Evolutionary conservation across 2,888 invertebrate species (phyloP).

Genomic region (Muschampia plurimacula): DNA sequence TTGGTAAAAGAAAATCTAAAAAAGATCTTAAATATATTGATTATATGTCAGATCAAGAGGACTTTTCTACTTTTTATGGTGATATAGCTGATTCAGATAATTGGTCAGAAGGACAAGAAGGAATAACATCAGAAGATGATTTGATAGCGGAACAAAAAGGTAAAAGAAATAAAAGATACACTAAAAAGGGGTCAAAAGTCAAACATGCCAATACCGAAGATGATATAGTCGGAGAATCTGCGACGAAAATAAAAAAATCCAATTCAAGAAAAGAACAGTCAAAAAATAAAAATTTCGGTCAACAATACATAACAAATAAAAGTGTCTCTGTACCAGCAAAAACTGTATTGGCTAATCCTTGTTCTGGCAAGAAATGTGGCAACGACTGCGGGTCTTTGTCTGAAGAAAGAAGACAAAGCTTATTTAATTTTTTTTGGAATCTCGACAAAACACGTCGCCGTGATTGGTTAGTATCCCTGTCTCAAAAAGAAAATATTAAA

Average conservation of each 20-base stretch:
- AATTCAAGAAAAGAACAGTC: conserved; percentile 11
- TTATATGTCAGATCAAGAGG: conserved; percentile 38
- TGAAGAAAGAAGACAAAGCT: conserved; percentile 10
- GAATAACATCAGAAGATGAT: conserved; percentile 28
- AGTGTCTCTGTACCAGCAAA: conserved; percentile 5
- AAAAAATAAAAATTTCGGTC: not conserved
- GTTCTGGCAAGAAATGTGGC: conserved; percentile 10
- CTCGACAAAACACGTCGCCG: conserved; percentile 13
- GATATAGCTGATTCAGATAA: conserved; percentile 35
- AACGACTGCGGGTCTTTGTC: conserved; percentile 13
- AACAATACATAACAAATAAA: conserved; percentile 7
- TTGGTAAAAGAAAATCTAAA: conserved; percentile 17
- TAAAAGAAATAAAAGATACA: conserved; percentile 27
- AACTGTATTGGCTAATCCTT: conserved; percentile 15
- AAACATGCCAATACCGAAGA: conserved; percentile 33
- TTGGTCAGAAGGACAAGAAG: conserved; percentile 37
- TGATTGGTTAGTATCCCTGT: conserved; percentile 14
- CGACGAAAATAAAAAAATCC: conserved; percentile 20
- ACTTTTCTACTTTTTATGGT: conserved; percentile 36
- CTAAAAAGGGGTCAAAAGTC: conserved; percentile 27
- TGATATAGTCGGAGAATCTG: conserved; percentile 28
- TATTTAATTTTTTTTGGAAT: conserved; percentile 13
- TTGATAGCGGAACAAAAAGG: conserved; percentile 21
- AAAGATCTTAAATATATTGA: conserved; percentile 33
- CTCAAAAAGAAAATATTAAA: conserved; percentile 9